Percentiles rank a stretch among this genome's conserved stretches.
phyloP scores from a whole-genome alignment of 2,797 vertebrate genomes.

The Fistularia tabacaria region DNA sequence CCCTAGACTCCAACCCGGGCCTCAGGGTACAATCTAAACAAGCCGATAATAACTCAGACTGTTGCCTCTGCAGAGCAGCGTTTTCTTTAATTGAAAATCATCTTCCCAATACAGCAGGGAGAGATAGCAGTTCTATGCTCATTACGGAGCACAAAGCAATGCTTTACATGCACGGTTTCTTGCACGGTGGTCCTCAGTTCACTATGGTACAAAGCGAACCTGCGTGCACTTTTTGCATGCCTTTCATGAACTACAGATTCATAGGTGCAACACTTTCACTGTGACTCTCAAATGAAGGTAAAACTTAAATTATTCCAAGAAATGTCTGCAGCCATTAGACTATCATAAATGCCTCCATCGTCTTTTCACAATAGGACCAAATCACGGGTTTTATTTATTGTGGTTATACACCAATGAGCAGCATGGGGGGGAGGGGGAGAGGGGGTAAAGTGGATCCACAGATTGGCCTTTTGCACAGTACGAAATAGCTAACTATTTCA shows the following conservation, averaged over 20 bases:
- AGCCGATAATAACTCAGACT: slow-evolving; percentile 34
- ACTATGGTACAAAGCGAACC: slow-evolving; percentile 22
- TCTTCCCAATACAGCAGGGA: slow-evolving; percentile 45
- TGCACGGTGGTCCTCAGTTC: slow-evolving; percentile 24
- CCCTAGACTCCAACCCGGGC: slow-evolving; percentile 6
- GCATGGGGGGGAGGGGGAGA: too few species aligned
- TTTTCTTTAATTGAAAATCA: slow-evolving; percentile 65
- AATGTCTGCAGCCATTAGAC: too few species aligned
- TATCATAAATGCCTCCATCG: not conserved
- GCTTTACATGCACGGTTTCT: slow-evolving; percentile 14
- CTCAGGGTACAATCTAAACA: slow-evolving; percentile 37
- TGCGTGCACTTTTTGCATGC: too few species aligned
- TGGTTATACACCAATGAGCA: slow-evolving; percentile 6
- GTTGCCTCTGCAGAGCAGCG: slow-evolving; percentile 34
- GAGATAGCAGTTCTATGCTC: slow-evolving; percentile 28
- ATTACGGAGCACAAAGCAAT: slow-evolving; percentile 32
- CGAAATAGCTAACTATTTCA: slow-evolving; percentile 47
- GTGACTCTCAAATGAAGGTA: not conserved
- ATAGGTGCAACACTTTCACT: slow-evolving; percentile 4
- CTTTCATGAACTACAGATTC: too few species aligned
- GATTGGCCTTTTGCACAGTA: slow-evolving; percentile 40
- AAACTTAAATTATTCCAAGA: too few species aligned
- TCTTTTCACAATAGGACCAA: not conserved
- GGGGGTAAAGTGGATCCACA: slow-evolving; percentile 33
- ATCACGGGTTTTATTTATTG: slow-evolving; percentile 14